Conservation (phyloP, 2,888 invertebrate species). For the Melanostoma mellinum region DNA sequence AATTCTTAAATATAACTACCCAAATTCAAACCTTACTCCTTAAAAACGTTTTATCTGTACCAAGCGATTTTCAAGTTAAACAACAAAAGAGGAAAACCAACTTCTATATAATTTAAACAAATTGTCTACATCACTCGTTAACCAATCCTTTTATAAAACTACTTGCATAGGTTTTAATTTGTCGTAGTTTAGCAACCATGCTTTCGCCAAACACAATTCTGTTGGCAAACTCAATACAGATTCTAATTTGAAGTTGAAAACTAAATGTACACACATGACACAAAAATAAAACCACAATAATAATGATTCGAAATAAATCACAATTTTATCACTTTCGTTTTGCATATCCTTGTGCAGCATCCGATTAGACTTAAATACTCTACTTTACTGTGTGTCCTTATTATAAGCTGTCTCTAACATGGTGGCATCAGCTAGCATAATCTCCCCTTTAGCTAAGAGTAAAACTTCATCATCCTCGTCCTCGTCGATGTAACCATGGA, state of each 20-base stretch:
- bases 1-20: no score
- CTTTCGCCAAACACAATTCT: background rate
- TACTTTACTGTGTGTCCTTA: constrained; percentile 27
- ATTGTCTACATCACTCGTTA: no score
- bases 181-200: background rate
- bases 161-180: background rate
- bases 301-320: constrained; percentile 66
- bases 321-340: constrained; percentile 68
- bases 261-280: background rate
- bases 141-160: no score
- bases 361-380: constrained; percentile 55
- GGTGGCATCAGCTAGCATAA: constrained; percentile 8
- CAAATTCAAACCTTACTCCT: no score
- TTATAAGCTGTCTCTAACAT: constrained; percentile 24
- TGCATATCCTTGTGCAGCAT: constrained; percentile 63
- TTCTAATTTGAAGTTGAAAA: no score
- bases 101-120: no score
- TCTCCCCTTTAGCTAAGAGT: constrained; percentile 44
- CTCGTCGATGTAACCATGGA: constrained; percentile 62
- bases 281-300: background rate
- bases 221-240: no score
- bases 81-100: no score
- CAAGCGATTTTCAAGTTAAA: no score
- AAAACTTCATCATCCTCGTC: constrained; percentile 62
- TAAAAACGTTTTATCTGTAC: no score